Evolutionary conservation across 1,140 invertebrate genomes (phyloP).

Genomic region (Phortica variegata): DNA sequence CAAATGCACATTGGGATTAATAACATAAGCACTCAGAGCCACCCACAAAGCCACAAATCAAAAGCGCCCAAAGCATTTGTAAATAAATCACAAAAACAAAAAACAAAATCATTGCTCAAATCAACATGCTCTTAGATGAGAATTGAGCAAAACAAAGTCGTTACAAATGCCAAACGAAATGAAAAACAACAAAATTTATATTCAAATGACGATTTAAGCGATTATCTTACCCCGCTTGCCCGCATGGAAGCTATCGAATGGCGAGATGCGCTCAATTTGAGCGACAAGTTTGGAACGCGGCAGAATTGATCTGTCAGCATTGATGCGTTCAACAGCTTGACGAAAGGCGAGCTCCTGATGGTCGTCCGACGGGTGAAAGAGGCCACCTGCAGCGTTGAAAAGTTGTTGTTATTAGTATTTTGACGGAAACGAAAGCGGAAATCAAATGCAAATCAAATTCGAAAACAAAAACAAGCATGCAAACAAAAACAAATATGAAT

Average conservation of each 20-base stretch:
- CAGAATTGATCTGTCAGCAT: constrained; percentile 76
- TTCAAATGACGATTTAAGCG: not conserved
- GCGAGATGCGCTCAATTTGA: constrained; percentile 83
- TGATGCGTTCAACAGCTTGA: constrained; percentile 87
- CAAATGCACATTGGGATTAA: too few species aligned
- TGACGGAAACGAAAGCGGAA: not conserved
- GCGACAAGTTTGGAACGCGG: constrained; percentile 79
- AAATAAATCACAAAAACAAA: too few species aligned
- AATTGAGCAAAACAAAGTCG: not conserved
- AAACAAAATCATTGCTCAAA: too few species aligned
- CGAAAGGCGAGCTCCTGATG: constrained; percentile 83
- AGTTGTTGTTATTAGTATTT: constrained; percentile 5
- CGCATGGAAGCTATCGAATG: constrained; percentile 88
- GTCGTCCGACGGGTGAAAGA: constrained; percentile 73
- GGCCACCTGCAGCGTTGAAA: constrained; percentile 66
- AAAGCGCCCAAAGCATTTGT: too few species aligned
- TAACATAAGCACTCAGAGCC: too few species aligned
- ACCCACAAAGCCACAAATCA: too few species aligned
- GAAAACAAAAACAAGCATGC: constrained; percentile 13
- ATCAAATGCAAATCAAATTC: constrained; percentile 26
- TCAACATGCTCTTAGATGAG: too few species aligned
- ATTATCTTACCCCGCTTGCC: constrained; percentile 77
- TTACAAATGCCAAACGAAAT: not conserved
- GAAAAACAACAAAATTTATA: not conserved
- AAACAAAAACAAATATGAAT: not conserved